Evolutionary conservation across 2,797 vertebrate genomes (phyloP).

Genomic region (Lacerta viridis): DNA sequence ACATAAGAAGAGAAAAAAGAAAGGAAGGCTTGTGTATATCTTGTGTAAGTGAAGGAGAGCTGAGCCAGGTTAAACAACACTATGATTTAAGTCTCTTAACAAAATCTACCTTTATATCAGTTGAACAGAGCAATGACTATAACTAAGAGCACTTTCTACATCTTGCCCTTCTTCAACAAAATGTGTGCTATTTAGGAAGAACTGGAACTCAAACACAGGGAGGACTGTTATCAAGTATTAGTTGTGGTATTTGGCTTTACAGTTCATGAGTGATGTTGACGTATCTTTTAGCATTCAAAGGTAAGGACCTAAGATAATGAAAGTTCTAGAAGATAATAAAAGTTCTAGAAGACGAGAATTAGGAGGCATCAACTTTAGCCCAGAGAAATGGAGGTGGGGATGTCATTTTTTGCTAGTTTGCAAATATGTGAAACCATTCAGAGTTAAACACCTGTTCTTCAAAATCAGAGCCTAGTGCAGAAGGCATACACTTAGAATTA

Average conservation of each 20-base stretch:
- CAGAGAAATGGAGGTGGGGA: background rate
- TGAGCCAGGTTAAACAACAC: background rate
- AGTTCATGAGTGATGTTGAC: background rate
- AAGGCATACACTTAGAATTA: too few species aligned
- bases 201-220: conserved; percentile 19
- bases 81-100: conserved; percentile 42
- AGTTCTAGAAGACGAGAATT: too few species aligned
- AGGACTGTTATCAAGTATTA: background rate
- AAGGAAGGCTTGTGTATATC: conserved; percentile 6
- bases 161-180: background rate
- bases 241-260: background rate
- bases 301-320: background rate
- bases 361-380: background rate
- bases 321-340: background rate
- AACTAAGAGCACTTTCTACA: background rate
- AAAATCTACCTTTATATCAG: conserved; percentile 25
- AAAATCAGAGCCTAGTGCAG: too few species aligned
- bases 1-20: conserved; percentile 32
- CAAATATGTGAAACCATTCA: background rate
- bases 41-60: conserved; percentile 14
- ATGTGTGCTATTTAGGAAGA: conserved; percentile 23
- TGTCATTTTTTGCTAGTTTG: background rate
- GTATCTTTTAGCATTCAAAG: background rate
- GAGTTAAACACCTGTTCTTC: too few species aligned
- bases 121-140: conserved; percentile 42